A percentile compares a stretch with the other conserved stretches of the same genome.
Evolutionary conservation across 2,113 vertebrate species (phyloP).

Genomic region (Clupea harengus): DNA sequence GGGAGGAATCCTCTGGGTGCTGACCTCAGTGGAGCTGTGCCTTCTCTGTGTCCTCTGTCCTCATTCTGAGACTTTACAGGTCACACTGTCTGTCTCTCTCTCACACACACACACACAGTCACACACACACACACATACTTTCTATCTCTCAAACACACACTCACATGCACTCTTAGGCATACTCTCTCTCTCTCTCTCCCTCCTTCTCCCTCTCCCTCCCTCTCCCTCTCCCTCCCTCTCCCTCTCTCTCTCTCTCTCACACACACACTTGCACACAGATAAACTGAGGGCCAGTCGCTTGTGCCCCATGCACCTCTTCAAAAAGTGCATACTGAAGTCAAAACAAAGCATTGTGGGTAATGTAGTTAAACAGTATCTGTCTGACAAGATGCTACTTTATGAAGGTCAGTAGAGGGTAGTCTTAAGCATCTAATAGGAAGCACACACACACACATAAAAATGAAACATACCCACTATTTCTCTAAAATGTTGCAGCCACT

Average conservation of each 20-base stretch:
- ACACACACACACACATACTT: background rate
- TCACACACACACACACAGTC: background rate
- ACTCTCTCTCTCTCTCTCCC: background rate
- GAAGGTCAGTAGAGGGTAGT: slow-evolving; percentile 6
- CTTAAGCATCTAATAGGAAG: background rate
- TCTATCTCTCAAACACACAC: too few species aligned
- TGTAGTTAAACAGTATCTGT: background rate
- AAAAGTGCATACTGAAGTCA: background rate
- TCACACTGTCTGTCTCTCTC: background rate
- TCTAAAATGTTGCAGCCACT: too few species aligned
- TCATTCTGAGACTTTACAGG: background rate
- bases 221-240: background rate
- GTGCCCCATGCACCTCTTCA: background rate
- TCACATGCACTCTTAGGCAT: too few species aligned
- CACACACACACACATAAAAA: background rate
- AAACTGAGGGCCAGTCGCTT: background rate
- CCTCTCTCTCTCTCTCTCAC: background rate
- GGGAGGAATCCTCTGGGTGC: background rate
- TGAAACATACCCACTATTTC: too few species aligned
- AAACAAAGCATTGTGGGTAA: background rate
- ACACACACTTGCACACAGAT: background rate
- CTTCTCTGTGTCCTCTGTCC: background rate
- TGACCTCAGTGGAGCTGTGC: background rate
- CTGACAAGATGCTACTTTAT: background rate
- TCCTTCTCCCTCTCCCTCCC: too few species aligned